Evolutionary conservation across 1,140 invertebrate species (phyloP).

Genomic region (Diplogasteroides magnus): DNA sequence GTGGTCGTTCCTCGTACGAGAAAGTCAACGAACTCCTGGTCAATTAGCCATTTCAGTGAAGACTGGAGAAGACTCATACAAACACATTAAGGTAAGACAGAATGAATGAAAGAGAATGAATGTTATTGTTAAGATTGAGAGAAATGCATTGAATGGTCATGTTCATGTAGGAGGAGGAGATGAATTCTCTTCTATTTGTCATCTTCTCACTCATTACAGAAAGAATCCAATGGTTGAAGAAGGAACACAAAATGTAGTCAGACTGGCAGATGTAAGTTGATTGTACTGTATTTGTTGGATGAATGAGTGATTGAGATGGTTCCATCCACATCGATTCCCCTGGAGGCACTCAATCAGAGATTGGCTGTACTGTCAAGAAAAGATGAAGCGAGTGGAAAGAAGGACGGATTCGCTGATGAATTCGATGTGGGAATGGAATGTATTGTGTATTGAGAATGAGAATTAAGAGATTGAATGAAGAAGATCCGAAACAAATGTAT

Average conservation of each 20-base stretch:
- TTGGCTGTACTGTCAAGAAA: background rate
- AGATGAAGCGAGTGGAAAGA: background rate
- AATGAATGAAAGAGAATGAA: background rate
- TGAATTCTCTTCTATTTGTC: background rate
- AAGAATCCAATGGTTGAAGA: background rate
- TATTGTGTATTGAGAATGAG: too few relatives aligned
- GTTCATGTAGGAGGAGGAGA: background rate
- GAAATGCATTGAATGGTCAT: background rate
- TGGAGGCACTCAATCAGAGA: background rate
- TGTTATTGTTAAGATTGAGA: background rate
- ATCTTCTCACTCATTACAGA: background rate
- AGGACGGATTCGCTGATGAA: background rate
- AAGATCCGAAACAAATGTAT: background rate
- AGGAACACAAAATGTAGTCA: background rate
- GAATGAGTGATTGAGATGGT: background rate
- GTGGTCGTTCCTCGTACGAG: background rate
- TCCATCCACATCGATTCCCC: background rate
- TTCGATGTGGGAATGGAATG: too few relatives aligned
- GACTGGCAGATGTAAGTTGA: background rate
- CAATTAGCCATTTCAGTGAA: background rate
- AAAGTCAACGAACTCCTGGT: background rate
- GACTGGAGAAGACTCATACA: background rate
- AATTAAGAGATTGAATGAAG: background rate
- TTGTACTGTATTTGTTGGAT: background rate
- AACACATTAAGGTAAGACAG: background rate